Base-by-base conservation (phyloP, 2,797 vertebrate genomes). In the Craterocephalus amniculus region DNA sequence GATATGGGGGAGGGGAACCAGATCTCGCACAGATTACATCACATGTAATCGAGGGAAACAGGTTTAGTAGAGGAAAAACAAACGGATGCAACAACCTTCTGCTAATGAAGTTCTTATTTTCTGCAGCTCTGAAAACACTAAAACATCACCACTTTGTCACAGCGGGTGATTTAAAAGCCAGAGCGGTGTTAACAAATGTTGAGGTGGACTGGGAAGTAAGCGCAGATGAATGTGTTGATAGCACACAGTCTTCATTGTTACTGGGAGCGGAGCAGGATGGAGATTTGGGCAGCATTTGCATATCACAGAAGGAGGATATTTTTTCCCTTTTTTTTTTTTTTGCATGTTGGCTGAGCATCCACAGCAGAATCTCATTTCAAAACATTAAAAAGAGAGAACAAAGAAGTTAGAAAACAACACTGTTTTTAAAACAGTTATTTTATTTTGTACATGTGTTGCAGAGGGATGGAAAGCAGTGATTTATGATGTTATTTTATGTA, bases 1-100 rank as follows among this genome's bases (percentile, higher is more conserved):
- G 74, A 76, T 70, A 62, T 80, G 88, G 90, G 89, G 88, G 84
- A 88, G 80, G 89, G 91, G 83, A 77, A 51, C 20, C 67, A 84
- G 68, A 79, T 29, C 70, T 74, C 58, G 73, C 83, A 88, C 81
- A 76, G 80, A 90, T 91, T 43, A 81, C 80, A 78, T 87, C 78
- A 80, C 78, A 73, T 76, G 62, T 58, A 77, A 81, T 65, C 60
- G 66, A 43, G 61, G 66, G 56, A 81, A 72, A 59, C 55, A 74
- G 35, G 52, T 38, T 72, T 52, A 43, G 66, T 58, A 59, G 31
- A 62, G 31, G 49, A 51, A 72, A 83, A 76, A 80, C 72, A 70
- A 83, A 67, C 31, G 71, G 56, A 75, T 48, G 55, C 24, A 58
- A 38, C 32, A 68, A 58, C 70, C 32, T 75, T 20, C 7, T 48